These are phyloP conservation scores for Ephydatia muelleri DNA, from an alignment of 37 sponge, comb jelly and placozoan species.

Conservation along the genomic window DNA sequence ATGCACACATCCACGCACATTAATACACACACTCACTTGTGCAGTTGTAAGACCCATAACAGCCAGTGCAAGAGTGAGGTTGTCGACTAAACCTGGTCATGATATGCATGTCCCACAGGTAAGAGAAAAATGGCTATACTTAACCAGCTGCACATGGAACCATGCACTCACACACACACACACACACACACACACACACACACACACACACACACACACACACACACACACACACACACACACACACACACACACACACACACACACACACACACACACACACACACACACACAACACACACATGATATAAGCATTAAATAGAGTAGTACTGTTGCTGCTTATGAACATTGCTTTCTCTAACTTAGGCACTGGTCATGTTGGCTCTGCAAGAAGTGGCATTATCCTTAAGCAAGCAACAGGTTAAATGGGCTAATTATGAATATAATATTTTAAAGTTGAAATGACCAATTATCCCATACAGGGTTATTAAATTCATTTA, in stretches of 20 bases:
- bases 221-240: slow-evolving; percentile 42
- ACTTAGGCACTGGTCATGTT: slow-evolving; percentile 34
- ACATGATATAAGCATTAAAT: too few relatives aligned
- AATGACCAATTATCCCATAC: too few relatives aligned
- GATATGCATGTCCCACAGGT: slow-evolving; percentile 36
- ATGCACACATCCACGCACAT: too few relatives aligned
- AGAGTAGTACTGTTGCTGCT: too few relatives aligned
- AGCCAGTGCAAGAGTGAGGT: slow-evolving; percentile 41
- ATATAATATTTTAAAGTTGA: too few relatives aligned
- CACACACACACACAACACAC: slow-evolving; percentile 5
- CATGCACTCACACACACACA: slow-evolving; percentile 33
- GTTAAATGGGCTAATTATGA: too few relatives aligned
- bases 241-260: slow-evolving; percentile 54
- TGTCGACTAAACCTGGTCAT: slow-evolving; percentile 44
- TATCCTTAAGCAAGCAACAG: slow-evolving; percentile 64
- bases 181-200: slow-evolving; percentile 39
- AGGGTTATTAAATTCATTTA: too few relatives aligned
- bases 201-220: slow-evolving; percentile 51
- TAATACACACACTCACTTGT: not conserved
- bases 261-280: not conserved
- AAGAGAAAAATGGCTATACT: not conserved
- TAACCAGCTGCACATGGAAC: not conserved
- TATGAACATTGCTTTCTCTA: not conserved
- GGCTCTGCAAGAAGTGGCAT: slow-evolving; percentile 40
- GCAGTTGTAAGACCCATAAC: slow-evolving; percentile 45